A percentile compares a stretch with the other conserved stretches of the same genome.
Evolutionary conservation across 2,888 invertebrate genomes (phyloP).

Genomic region (Microplitis manilae): DNA sequence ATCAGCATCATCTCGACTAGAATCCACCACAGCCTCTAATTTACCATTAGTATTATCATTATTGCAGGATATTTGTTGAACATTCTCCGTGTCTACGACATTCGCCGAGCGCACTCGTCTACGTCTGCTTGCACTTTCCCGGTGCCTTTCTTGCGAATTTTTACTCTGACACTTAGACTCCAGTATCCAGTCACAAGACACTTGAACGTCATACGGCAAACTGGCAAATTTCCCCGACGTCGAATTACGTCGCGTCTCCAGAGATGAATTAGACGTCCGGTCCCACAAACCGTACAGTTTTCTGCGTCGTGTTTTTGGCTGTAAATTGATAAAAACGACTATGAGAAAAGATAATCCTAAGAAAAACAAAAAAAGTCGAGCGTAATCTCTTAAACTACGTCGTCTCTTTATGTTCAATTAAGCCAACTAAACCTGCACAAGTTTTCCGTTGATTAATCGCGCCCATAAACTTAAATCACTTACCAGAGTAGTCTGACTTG

Average conservation of each 20-base stretch:
- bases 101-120: slow-evolving; percentile 34
- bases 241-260: slow-evolving; percentile 72
- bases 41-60: slow-evolving; percentile 24
- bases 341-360: slow-evolving; percentile 8
- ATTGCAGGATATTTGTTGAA: slow-evolving; percentile 4
- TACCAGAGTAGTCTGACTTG: slow-evolving; percentile 87
- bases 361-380: slow-evolving; percentile 10
- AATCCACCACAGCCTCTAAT: slow-evolving; percentile 11
- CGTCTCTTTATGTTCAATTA: slow-evolving; percentile 7
- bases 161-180: slow-evolving; percentile 74
- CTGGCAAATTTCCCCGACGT: slow-evolving; percentile 78
- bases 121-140: slow-evolving; percentile 30
- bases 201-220: slow-evolving; percentile 76
- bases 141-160: slow-evolving; percentile 32
- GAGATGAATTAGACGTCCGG: slow-evolving; percentile 46
- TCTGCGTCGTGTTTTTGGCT: slow-evolving; percentile 85
- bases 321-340: slow-evolving; percentile 60
- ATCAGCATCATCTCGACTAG: slow-evolving; percentile 25
- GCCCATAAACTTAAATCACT: slow-evolving; percentile 64
- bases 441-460: background rate
- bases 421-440: background rate
- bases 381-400: background rate
- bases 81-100: slow-evolving; percentile 11
- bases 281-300: slow-evolving; percentile 80
- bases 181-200: slow-evolving; percentile 75